Conservation (phyloP, 2,113 vertebrate species). For the Leptobrachium leishanense region DNA sequence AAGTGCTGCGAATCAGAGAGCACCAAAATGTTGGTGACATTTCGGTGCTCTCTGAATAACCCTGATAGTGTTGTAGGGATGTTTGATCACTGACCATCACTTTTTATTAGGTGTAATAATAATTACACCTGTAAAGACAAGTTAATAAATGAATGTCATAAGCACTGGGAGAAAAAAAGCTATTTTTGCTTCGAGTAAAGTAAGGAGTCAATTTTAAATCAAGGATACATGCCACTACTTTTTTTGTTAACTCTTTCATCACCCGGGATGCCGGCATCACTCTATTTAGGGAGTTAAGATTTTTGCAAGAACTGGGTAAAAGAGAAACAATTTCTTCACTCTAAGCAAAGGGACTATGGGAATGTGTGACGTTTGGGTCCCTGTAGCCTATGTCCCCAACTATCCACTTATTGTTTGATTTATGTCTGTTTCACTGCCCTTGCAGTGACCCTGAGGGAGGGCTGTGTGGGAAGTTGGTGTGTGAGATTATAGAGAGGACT, state of each 20-base stretch:
- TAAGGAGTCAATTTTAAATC: background rate
- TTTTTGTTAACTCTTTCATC: conserved; percentile 19
- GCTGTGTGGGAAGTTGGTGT: conserved; percentile 72
- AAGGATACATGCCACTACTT: background rate
- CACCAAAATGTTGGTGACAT: no score
- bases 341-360: conserved; percentile 57
- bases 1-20: no score
- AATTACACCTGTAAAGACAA: no score
- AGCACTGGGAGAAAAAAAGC: no score
- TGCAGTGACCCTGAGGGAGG: conserved; percentile 49
- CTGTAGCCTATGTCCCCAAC: conserved; percentile 63
- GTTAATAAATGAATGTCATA: no score
- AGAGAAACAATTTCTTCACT: conserved; percentile 56
- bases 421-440: conserved; percentile 49
- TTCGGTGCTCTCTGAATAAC: no score
- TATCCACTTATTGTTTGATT: conserved; percentile 71
- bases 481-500: conserved; percentile 49
- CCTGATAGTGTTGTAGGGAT: no score
- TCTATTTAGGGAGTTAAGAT: conserved; percentile 20
- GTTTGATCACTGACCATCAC: no score
- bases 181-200: no score
- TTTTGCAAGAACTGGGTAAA: conserved; percentile 44
- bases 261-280: background rate
- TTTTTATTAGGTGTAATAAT: no score
- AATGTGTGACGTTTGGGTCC: conserved; percentile 63